Conservation (phyloP, 2,888 invertebrate genomes). For the Imbricaverruca yamaguchii region DNA sequence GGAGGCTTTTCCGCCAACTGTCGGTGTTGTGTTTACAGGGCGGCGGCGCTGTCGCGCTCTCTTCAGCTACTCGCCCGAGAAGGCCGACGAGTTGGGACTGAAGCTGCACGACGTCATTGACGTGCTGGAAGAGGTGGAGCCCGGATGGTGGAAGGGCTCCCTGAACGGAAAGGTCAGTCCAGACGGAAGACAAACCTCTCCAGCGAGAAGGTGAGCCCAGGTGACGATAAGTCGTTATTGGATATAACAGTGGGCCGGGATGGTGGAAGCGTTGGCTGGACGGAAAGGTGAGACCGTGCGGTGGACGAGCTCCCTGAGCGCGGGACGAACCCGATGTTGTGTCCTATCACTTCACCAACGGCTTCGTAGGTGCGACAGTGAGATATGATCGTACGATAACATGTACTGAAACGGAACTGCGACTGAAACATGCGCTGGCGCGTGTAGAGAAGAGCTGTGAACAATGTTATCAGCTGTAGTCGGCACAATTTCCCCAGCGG, state of each 20-base stretch:
- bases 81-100: conserved; percentile 84
- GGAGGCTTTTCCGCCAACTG: too few species aligned
- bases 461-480: too few species aligned
- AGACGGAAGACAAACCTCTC: neutral
- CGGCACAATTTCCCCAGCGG: too few species aligned
- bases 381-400: too few species aligned
- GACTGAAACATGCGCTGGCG: too few species aligned
- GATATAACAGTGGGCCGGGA: neutral
- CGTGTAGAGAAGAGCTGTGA: too few species aligned
- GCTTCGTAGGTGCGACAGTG: too few species aligned
- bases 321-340: too few species aligned
- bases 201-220: neutral
- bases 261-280: neutral
- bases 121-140: conserved; percentile 83
- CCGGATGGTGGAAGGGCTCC: conserved; percentile 88
- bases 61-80: conserved; percentile 85
- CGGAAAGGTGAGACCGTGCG: neutral
- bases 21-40: conserved; percentile 13
- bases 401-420: too few species aligned
- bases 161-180: conserved; percentile 57
- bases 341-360: too few species aligned
- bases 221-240: neutral
- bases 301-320: too few species aligned
- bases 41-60: conserved; percentile 69
- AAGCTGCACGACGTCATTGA: conserved; percentile 82